A percentile compares a stretch with the other conserved stretches of the same genome.
Conservation (phyloP, 2,888 invertebrate species). For the Dione juno region DNA sequence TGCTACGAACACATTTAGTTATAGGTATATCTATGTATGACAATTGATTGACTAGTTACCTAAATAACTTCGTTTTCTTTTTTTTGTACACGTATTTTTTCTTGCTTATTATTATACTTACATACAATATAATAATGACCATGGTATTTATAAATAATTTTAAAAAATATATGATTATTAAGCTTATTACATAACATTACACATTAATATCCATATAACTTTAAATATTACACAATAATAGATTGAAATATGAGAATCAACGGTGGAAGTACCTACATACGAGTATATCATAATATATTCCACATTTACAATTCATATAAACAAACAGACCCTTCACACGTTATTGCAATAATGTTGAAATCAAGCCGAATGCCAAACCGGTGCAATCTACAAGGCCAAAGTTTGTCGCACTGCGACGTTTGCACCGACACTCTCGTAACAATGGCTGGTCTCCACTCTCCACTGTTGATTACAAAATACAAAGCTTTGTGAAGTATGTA, state of each 20-base stretch:
- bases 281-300: not conserved
- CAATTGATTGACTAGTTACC: no score
- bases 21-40: not conserved
- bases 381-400: slow-evolving; percentile 43
- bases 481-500: slow-evolving; percentile 24
- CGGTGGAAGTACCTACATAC: not conserved
- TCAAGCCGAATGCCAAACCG: slow-evolving; percentile 26
- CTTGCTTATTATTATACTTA: no score
- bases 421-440: slow-evolving; percentile 42
- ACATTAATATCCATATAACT: not conserved
- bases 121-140: no score
- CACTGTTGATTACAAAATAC: slow-evolving; percentile 8
- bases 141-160: no score
- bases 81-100: no score
- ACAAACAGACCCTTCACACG: slow-evolving; percentile 27
- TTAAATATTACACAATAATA: not conserved
- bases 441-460: slow-evolving; percentile 29
- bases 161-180: no score
- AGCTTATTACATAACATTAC: no score
- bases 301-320: slow-evolving; percentile 18
- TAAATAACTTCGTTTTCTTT: no score
- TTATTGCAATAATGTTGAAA: slow-evolving; percentile 22
- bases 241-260: not conserved
- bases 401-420: slow-evolving; percentile 44
- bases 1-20: not conserved